Conservation (phyloP, 1,140 invertebrate species). For the Tetragnatha versicolor region DNA sequence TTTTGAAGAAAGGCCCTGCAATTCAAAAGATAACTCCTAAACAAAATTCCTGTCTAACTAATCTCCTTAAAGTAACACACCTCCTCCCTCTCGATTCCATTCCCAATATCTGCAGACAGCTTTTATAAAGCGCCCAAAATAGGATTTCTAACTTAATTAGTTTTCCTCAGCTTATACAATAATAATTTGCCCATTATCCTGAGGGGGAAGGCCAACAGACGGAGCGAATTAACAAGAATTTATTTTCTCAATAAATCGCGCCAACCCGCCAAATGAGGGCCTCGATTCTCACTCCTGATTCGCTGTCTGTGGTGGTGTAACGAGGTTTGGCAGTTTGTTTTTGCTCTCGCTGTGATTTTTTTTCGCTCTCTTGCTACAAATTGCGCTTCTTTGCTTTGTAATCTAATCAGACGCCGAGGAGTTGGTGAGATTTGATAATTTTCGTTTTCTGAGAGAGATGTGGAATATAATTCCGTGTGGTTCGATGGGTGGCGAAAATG, state of each 20-base stretch:
- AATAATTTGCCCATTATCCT: not conserved
- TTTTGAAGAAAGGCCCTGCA: not conserved
- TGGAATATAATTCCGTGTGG: no score
- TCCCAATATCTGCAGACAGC: slow-evolving; percentile 15
- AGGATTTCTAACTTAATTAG: slow-evolving; percentile 24
- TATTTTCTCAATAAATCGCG: slow-evolving; percentile 1
- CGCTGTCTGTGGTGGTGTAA: no score
- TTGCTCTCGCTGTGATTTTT: no score
- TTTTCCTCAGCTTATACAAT: slow-evolving; percentile 30
- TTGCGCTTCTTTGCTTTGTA: no score
- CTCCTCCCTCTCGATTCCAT: slow-evolving; percentile 9
- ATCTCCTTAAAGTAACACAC: slow-evolving; percentile 2
- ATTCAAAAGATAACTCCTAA: slow-evolving; percentile 3
- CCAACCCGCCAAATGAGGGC: no score
- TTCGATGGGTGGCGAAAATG: no score
- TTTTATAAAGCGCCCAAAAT: slow-evolving; percentile 8
- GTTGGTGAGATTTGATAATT: no score
- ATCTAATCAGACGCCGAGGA: no score
- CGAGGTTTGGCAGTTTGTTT: no score
- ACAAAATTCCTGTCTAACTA: slow-evolving; percentile 13
- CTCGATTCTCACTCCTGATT: no score
- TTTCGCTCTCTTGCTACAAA: no score
- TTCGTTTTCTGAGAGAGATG: no score
- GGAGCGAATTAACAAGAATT: slow-evolving; percentile 8
- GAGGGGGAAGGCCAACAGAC: not conserved